These are phyloP conservation scores for Hyposmocoma kahamanoa DNA, from an alignment of 1,140 invertebrate genomes.

Conservation along the genomic window DNA sequence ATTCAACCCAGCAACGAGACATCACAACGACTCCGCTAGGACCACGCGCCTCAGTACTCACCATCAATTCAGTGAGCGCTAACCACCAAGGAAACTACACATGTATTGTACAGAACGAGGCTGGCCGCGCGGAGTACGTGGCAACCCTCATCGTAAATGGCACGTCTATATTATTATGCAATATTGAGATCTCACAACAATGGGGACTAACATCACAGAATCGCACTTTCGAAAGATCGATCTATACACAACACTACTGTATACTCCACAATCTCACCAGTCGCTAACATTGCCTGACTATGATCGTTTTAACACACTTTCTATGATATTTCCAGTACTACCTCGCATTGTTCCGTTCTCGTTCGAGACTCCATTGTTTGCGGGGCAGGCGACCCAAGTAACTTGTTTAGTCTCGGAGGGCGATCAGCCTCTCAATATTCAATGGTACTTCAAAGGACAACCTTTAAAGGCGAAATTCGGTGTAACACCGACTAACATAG, in stretches of 20 bases:
- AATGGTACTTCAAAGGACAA: slow-evolving; percentile 82
- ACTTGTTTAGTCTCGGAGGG: slow-evolving; percentile 86
- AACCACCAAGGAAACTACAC: slow-evolving; percentile 79
- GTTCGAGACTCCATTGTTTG: slow-evolving; percentile 80
- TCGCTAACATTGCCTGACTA: slow-evolving; percentile 60
- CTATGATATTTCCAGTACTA: slow-evolving; percentile 78
- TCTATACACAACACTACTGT: slow-evolving; percentile 41
- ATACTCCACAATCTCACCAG: slow-evolving; percentile 32
- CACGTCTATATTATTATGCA: slow-evolving; percentile 45
- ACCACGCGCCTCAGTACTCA: slow-evolving; percentile 76
- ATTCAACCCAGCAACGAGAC: slow-evolving; percentile 65
- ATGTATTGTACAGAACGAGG: slow-evolving; percentile 78
- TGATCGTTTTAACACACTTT: slow-evolving; percentile 46
- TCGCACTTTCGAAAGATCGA: slow-evolving; percentile 35
- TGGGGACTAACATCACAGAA: slow-evolving; percentile 61
- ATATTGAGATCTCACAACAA: slow-evolving; percentile 15
- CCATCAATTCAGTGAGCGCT: slow-evolving; percentile 74
- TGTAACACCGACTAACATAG: slow-evolving; percentile 76
- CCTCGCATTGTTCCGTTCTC: slow-evolving; percentile 83
- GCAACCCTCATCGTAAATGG: slow-evolving; percentile 76
- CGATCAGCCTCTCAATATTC: slow-evolving; percentile 87
- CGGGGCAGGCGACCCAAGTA: slow-evolving; percentile 82
- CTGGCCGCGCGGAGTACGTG: slow-evolving; percentile 75
- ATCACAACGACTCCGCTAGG: slow-evolving; percentile 70
- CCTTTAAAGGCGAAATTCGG: slow-evolving; percentile 75